phyloP scores from a whole-genome alignment of 2,888 invertebrate genomes.

The Oscheius myriophilus region DNA sequence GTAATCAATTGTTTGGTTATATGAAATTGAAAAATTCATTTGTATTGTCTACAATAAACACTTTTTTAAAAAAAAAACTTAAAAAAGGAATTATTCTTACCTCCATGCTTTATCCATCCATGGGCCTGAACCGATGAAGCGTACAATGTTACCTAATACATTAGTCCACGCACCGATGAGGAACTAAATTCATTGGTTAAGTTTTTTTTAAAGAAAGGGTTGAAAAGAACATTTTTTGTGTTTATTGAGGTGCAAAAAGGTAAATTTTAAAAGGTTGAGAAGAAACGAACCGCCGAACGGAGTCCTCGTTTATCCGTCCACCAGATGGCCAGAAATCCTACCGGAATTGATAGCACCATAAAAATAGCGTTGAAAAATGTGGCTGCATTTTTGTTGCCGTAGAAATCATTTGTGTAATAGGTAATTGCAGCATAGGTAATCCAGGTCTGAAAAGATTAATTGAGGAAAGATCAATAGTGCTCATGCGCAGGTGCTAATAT shows the following conservation, averaged over 20 bases:
- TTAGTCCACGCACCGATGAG: constrained; percentile 72
- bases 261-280: not conserved
- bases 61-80: too few species aligned
- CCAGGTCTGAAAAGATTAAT: constrained; percentile 72
- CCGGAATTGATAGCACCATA: constrained; percentile 72
- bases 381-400: constrained; percentile 69
- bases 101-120: constrained; percentile 23
- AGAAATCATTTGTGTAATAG: constrained; percentile 72
- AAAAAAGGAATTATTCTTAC: not conserved
- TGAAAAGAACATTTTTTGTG: not conserved
- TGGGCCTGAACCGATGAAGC: constrained; percentile 69
- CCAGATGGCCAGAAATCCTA: constrained; percentile 73
- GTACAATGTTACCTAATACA: constrained; percentile 71
- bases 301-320: constrained; percentile 73
- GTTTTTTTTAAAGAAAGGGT: not conserved
- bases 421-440: constrained; percentile 74
- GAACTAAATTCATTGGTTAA: constrained; percentile 37
- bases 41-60: too few species aligned
- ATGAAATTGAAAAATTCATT: too few species aligned
- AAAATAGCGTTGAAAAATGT: constrained; percentile 73
- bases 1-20: too few species aligned
- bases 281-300: constrained; percentile 70
- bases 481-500: not conserved
- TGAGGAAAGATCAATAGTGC: not conserved
- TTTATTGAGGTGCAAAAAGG: not conserved